Evolutionary conservation across 2,797 vertebrate genomes (phyloP).

Genomic region (Syncerus caffer): DNA sequence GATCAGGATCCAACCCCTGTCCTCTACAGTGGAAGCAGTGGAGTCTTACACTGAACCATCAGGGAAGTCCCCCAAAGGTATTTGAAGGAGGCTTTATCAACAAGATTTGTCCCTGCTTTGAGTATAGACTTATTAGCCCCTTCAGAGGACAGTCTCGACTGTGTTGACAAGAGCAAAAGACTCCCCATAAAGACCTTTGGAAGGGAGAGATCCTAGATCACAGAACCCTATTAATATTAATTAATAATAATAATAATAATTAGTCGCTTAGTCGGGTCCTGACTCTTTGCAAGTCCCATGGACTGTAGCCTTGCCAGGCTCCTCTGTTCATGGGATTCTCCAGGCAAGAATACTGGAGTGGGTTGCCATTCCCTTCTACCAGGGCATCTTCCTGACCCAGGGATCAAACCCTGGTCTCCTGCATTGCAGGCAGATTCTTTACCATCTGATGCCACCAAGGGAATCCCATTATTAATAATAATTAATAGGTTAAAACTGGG

Average conservation of each 20-base stretch:
- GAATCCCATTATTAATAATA: background rate
- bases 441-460: background rate
- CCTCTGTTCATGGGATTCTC: background rate
- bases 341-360: background rate
- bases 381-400: background rate
- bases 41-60: background rate
- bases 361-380: background rate
- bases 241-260: background rate
- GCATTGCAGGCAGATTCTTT: background rate
- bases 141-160: background rate
- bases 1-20: background rate
- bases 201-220: background rate
- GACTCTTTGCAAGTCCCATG: background rate
- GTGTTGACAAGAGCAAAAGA: background rate
- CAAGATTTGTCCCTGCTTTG: background rate
- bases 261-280: accelerated
- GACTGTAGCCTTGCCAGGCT: background rate
- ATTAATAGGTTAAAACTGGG: background rate
- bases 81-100: background rate
- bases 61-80: background rate
- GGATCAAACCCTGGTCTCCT: background rate
- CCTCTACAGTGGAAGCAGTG: background rate
- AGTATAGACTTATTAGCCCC: background rate
- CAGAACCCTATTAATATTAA: background rate
- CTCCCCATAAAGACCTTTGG: background rate